Evolutionary conservation across 2,797 vertebrate species (phyloP).

Genomic region (Rallus crepitans): DNA sequence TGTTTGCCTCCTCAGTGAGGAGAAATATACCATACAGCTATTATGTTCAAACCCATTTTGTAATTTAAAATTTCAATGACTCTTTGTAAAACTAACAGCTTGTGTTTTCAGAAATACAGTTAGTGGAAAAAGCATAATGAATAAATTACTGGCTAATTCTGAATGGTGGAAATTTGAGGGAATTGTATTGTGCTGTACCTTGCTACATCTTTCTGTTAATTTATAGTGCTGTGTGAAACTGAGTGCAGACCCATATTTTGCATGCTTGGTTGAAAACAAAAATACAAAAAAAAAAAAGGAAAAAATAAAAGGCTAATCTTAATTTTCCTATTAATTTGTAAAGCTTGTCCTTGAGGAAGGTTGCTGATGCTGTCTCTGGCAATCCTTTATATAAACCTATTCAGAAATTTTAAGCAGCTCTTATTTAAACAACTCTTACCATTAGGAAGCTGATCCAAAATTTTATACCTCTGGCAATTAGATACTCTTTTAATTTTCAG

Average conservation of each 20-base stretch:
- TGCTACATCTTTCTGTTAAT: not conserved
- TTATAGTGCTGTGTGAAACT: not conserved
- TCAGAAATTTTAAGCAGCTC: not conserved
- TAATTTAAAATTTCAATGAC: not conserved
- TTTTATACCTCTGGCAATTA: not conserved
- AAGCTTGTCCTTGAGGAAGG: not conserved
- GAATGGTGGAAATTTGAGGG: not conserved
- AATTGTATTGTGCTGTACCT: not conserved
- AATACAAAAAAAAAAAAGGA: not conserved
- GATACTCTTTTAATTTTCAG: not conserved
- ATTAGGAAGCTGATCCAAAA: not conserved
- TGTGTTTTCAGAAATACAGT: not conserved
- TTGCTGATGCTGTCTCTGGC: not conserved
- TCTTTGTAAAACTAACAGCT: not conserved
- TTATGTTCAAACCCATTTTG: not conserved
- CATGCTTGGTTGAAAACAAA: not conserved
- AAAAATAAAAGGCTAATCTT: not conserved
- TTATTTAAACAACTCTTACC: not conserved
- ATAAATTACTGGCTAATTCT: not conserved
- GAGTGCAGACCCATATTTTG: not conserved
- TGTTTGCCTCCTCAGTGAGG: not conserved
- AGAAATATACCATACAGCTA: not conserved
- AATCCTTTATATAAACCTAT: not conserved
- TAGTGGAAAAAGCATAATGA: not conserved
- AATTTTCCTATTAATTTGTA: not conserved